Evolutionary conservation across 2,113 vertebrate species (phyloP).

Genomic region (Hippocampus mohnikei): DNA sequence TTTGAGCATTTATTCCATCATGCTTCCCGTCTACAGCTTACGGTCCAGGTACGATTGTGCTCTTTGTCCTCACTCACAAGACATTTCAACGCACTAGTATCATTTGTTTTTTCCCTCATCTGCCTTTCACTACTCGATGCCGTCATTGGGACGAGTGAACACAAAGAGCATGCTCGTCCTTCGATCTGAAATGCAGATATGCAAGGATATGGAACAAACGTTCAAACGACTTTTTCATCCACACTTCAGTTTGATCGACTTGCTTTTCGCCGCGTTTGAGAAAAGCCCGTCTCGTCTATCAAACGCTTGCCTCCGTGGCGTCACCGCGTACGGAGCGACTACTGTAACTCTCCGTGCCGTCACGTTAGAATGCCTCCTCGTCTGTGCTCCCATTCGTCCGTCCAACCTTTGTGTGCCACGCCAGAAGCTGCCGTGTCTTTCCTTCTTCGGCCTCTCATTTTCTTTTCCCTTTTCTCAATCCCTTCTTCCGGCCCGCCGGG

Average conservation of each 20-base stretch:
- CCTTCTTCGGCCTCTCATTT: conserved; percentile 18
- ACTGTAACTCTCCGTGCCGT: conserved; percentile 24
- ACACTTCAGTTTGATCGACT: conserved; percentile 54
- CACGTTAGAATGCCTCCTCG: conserved; percentile 52
- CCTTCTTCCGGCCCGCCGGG: conserved; percentile 39
- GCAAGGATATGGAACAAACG: not conserved
- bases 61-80: no score
- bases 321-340: conserved; percentile 10
- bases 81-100: no score
- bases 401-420: conserved; percentile 55
- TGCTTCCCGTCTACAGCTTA: not conserved
- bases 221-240: not conserved
- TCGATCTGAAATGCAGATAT: no score
- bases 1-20: not conserved
- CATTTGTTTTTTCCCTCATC: no score
- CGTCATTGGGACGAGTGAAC: no score
- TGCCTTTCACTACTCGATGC: no score
- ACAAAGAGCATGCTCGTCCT: no score
- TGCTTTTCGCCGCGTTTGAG: conserved; percentile 51
- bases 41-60: no score
- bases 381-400: conserved; percentile 56
- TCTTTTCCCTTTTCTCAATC: conserved; percentile 18
- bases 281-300: conserved; percentile 57
- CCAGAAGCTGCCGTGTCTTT: not conserved
- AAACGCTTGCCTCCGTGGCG: conserved; percentile 44